phyloP scores from a whole-genome alignment of 2,113 vertebrate species.

The Equus quagga region DNA sequence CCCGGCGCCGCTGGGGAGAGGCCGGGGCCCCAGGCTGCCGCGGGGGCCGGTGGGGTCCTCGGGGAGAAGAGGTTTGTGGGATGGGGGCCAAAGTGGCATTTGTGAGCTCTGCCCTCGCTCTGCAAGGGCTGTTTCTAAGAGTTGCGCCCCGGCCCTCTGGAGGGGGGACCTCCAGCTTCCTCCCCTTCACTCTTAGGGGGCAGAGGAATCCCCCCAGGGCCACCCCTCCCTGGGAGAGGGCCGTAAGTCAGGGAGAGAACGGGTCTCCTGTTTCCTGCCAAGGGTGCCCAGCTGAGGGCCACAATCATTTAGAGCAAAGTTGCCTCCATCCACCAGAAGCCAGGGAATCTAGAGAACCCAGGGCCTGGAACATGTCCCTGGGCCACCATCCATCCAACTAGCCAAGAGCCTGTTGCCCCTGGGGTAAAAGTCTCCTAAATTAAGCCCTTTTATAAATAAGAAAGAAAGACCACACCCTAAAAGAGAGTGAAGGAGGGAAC shows the following conservation, averaged over 20 bases:
- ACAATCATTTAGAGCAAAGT: neutral
- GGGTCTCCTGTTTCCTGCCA: slow-evolving; percentile 46
- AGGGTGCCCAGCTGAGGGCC: slow-evolving; percentile 46
- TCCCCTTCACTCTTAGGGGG: neutral
- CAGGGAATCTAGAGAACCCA: neutral
- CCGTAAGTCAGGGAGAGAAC: neutral
- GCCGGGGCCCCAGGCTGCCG: slow-evolving; percentile 33
- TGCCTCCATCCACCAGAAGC: slow-evolving; percentile 23
- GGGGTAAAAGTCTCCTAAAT: slow-evolving; percentile 33
- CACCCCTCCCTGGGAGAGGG: neutral
- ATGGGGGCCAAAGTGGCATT: neutral
- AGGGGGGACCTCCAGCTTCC: neutral
- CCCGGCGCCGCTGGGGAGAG: neutral
- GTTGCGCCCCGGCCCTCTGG: neutral
- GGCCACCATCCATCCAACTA: neutral
- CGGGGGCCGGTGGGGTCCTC: neutral
- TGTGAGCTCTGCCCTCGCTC: neutral
- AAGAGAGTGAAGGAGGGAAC: neutral
- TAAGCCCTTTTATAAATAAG: slow-evolving; percentile 72
- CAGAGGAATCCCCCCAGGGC: neutral
- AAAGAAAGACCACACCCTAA: slow-evolving; percentile 33
- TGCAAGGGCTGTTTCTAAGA: neutral
- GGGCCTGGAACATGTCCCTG: neutral
- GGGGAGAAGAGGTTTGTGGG: neutral
- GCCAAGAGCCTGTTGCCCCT: neutral